Conservation (phyloP, 2,888 invertebrate genomes). For the Timema podura region DNA sequence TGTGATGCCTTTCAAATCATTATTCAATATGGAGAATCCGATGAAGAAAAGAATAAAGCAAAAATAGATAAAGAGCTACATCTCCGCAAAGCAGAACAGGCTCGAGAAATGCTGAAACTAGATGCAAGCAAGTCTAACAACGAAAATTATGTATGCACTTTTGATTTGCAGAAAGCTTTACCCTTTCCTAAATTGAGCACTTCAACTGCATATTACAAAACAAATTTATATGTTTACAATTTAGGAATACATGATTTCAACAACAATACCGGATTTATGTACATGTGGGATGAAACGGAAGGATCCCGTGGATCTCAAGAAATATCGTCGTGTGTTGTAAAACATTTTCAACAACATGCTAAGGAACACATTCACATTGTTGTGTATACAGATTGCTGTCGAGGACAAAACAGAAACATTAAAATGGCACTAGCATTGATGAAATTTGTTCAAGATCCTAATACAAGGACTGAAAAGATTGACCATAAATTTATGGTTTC, state of each 20-base stretch:
- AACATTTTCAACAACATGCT: not conserved
- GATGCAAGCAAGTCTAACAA: not conserved
- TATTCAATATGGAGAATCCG: not conserved
- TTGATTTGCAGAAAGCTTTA: constrained; percentile 3
- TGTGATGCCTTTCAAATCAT: constrained; percentile 5
- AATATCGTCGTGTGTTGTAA: not conserved
- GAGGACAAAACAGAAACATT: too few species aligned
- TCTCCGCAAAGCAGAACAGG: not conserved
- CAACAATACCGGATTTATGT: not conserved
- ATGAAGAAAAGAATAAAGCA: not conserved
- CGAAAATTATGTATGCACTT: not conserved
- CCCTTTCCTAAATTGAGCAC: not conserved
- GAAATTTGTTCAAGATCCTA: too few species aligned
- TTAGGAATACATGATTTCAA: constrained; percentile 3
- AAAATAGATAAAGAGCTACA: not conserved
- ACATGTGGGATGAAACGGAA: constrained; percentile 10
- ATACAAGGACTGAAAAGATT: too few species aligned
- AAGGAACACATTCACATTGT: not conserved
- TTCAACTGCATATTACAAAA: not conserved
- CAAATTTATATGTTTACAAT: not conserved
- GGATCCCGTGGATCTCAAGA: not conserved
- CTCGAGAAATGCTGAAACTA: not conserved
- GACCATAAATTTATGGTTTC: too few species aligned
- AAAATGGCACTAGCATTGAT: too few species aligned
- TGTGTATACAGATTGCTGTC: too few species aligned